These are phyloP conservation scores for Stenopsyche tienmushanensis DNA, from an alignment of 1,140 invertebrate genomes.

Conservation along the genomic window DNA sequence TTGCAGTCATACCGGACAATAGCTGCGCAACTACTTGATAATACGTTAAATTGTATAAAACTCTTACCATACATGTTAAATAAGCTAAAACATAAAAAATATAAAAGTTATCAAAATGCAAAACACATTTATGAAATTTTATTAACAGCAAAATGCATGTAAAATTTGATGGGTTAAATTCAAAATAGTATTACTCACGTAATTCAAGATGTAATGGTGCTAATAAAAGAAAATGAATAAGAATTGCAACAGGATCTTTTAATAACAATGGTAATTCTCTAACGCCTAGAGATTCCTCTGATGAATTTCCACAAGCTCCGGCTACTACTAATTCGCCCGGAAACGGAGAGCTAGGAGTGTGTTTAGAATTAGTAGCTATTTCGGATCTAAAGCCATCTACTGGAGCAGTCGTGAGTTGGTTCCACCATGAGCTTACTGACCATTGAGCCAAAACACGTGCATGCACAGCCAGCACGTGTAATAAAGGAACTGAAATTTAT, in stretches of 20 bases:
- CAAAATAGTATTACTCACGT: conserved; percentile 59
- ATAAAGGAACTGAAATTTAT: conserved; percentile 70
- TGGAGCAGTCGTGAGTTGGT: conserved; percentile 58
- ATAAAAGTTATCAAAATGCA: not conserved
- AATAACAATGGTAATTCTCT: conserved; percentile 81
- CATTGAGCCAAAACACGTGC: conserved; percentile 70
- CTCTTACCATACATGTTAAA: conserved; percentile 81
- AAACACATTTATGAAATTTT: not conserved
- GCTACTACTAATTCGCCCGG: conserved; percentile 24
- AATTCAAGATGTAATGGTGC: conserved; percentile 83
- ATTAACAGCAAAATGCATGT: not conserved
- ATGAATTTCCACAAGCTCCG: conserved; percentile 42
- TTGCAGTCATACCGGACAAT: conserved; percentile 63
- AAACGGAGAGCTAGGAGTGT: conserved; percentile 29
- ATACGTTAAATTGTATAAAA: conserved; percentile 85
- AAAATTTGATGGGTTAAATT: not conserved
- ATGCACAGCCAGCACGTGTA: conserved; percentile 86
- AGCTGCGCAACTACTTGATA: conserved; percentile 81
- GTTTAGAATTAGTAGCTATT: not conserved
- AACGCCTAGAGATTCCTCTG: conserved; percentile 44
- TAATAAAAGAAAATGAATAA: conserved; percentile 84
- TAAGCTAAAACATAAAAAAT: conserved; percentile 65
- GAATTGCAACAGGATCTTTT: conserved; percentile 77
- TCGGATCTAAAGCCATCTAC: conserved; percentile 21
- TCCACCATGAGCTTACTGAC: conserved; percentile 67